Base-by-base conservation (phyloP, 2,888 invertebrate species). In the Coronaproctus castanopsis region DNA sequence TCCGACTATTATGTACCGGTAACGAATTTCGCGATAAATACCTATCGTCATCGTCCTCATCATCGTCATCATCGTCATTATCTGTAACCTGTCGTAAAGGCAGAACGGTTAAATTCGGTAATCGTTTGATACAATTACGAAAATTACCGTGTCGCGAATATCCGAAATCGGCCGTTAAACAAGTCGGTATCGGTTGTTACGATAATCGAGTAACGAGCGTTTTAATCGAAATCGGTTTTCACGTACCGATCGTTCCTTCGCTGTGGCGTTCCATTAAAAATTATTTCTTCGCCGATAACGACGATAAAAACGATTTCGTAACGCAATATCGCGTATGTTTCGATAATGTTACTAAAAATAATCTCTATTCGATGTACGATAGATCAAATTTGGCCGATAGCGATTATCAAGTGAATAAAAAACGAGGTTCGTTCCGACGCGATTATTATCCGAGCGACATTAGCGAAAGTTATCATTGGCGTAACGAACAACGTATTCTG, bases 401-500 rank as follows among this genome's bases (percentile, higher is more conserved):
- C 23, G 56, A 50, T 3, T 50, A 18, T 22, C 56, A 56, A 21
- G n/a, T 22, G 18, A 49, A 49, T 19, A 50, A 49, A 18, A 23
- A 48, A 14, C 48, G 56, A 48, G 21, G 49, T 22, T 2, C 10
- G n/a, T 56, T 56, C n/a, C 48, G n/a, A 19, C 23, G 23, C 10
- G 51, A 50, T 10, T 23, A 49, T 1, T 56, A 56, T 19, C n/a
- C 20, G 2, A 49, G 48, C 18, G 19, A 50, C 23, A 50, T 56
- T 14, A 50, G 23, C 5, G 50, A 48, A 10, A 50, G 49, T 19
- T 56, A 56, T 22, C 22, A 56, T 50, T 50, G n/a, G 2, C 18
- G 50, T 19, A 56, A 56, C 19, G 49, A 58, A 49, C 24, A 48
- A 49, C 5, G 8, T 8, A 48, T 48, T 21, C 1, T 76, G 3